Conservation (phyloP, 2,888 invertebrate genomes). For the Teinopalpus imperialis region DNA sequence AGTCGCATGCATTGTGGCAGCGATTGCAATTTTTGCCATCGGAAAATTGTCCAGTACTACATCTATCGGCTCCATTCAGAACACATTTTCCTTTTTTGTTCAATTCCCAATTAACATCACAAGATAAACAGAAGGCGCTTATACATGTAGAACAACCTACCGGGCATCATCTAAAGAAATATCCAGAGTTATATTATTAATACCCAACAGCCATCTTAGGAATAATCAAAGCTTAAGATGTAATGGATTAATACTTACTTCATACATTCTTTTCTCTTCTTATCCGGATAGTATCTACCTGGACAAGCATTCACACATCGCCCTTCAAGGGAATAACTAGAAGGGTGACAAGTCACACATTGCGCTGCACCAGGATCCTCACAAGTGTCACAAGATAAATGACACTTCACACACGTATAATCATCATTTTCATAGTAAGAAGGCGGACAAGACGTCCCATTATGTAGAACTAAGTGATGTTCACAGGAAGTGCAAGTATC, state of each 20-base stretch:
- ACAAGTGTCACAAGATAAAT: slow-evolving; percentile 90
- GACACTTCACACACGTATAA: slow-evolving; percentile 91
- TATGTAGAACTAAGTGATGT: slow-evolving; percentile 91
- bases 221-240: neutral
- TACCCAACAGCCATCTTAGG: too few species aligned
- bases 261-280: slow-evolving; percentile 90
- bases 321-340: slow-evolving; percentile 87
- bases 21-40: slow-evolving; percentile 85
- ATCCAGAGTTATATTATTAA: too few species aligned
- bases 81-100: slow-evolving; percentile 89
- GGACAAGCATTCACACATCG: slow-evolving; percentile 88
- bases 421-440: slow-evolving; percentile 93
- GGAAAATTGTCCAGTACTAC: slow-evolving; percentile 84
- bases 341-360: slow-evolving; percentile 90
- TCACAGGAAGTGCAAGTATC: slow-evolving; percentile 94
- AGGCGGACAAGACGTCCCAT: slow-evolving; percentile 90
- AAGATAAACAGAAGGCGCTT: slow-evolving; percentile 87
- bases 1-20: slow-evolving; percentile 90
- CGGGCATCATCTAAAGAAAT: slow-evolving; percentile 85
- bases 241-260: slow-evolving; percentile 57
- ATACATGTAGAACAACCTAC: slow-evolving; percentile 89
- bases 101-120: slow-evolving; percentile 87
- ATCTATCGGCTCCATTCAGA: slow-evolving; percentile 86
- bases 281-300: slow-evolving; percentile 87
- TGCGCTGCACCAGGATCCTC: slow-evolving; percentile 88